These are phyloP conservation scores for Corvus moneduloides DNA, from an alignment of 2,113 vertebrate genomes.

Conservation along the genomic window DNA sequence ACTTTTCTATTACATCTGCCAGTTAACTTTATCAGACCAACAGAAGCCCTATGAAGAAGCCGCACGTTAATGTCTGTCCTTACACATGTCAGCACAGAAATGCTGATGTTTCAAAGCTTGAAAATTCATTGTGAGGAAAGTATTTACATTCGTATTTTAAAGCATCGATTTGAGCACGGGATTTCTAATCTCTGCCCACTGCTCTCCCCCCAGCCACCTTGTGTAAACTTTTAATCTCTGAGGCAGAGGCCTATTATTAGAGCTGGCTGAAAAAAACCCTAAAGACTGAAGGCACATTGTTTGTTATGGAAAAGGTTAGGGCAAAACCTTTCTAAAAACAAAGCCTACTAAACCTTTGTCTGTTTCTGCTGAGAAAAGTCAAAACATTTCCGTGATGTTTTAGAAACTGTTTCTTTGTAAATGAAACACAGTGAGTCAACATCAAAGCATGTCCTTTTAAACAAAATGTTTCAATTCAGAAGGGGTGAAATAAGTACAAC, in stretches of 20 bases:
- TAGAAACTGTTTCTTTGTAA: background rate
- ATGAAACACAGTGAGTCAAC: background rate
- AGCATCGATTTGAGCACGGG: background rate
- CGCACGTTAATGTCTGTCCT: background rate
- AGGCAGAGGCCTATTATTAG: slow-evolving; percentile 39
- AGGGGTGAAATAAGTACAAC: background rate
- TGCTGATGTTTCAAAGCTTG: background rate
- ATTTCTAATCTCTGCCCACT: slow-evolving; percentile 24
- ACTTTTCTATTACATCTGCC: background rate
- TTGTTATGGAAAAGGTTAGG: background rate
- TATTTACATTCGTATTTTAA: background rate
- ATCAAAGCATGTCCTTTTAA: background rate
- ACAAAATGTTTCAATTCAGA: background rate
- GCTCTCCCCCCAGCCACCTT: slow-evolving; percentile 10
- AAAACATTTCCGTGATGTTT: background rate
- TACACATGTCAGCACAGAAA: background rate
- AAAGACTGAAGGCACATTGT: background rate
- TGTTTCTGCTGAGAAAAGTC: background rate
- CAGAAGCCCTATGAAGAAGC: background rate
- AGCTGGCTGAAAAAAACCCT: background rate
- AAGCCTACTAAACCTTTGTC: background rate
- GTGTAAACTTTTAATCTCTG: slow-evolving; percentile 39
- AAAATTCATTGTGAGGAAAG: background rate
- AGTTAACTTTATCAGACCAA: background rate
- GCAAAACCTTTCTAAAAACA: background rate